Percentiles rank a stretch among this genome's conserved stretches.
Evolutionary conservation across 37 sponge, comb jelly and placozoan species (phyloP).

Genomic region (Oscarella lobularis): DNA sequence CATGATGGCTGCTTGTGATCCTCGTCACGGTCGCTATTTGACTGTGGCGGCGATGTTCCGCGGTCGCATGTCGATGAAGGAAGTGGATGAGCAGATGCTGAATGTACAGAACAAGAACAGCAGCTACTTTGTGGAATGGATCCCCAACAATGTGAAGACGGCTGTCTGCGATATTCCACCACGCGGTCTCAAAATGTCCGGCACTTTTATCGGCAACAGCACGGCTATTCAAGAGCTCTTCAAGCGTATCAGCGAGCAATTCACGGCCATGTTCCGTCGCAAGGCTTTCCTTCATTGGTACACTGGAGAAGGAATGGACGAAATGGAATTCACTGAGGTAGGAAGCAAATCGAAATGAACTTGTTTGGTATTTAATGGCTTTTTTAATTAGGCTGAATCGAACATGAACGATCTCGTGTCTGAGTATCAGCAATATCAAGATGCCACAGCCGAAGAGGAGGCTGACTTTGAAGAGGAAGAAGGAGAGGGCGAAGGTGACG

Average conservation of each 20-base stretch:
- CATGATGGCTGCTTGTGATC: constrained; percentile 99
- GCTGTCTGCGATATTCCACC: constrained; percentile 99
- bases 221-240: constrained; percentile 99
- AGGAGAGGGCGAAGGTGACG: constrained; percentile 65
- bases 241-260: constrained; percentile 99
- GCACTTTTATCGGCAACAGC: constrained; percentile 99
- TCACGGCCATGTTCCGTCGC: constrained; percentile 99
- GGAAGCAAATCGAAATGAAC: neutral
- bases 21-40: constrained; percentile 98
- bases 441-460: constrained; percentile 99
- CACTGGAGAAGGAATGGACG: constrained; percentile 98
- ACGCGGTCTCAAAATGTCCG: constrained; percentile 96
- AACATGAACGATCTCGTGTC: constrained; percentile 99
- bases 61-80: constrained; percentile 99
- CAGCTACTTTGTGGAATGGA: constrained; percentile 99
- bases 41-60: constrained; percentile 99
- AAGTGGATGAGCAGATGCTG: constrained; percentile 95
- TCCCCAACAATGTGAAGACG: constrained; percentile 99
- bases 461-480: constrained; percentile 97
- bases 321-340: constrained; percentile 99
- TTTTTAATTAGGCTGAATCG: constrained; percentile 67
- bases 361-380: neutral
- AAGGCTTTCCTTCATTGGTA: constrained; percentile 99
- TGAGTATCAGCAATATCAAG: constrained; percentile 99
- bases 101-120: constrained; percentile 99